Percentiles rank a stretch among this genome's conserved stretches.
phyloP scores from a whole-genome alignment of 2,888 invertebrate species.

The Andrena haemorrhoa region DNA sequence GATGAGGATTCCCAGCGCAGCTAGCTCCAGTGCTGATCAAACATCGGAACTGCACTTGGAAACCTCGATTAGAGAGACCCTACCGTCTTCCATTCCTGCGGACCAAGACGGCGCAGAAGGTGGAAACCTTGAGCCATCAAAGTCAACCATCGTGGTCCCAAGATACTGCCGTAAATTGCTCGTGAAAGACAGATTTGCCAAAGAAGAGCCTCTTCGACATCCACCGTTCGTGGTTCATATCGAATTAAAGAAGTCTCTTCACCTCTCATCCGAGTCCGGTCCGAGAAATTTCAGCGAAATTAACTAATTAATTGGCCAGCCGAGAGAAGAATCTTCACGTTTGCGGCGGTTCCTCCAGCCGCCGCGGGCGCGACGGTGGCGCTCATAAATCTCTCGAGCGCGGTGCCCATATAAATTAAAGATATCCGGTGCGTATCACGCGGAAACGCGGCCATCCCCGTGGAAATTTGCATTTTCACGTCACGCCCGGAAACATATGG shows the following conservation, averaged over 20 bases:
- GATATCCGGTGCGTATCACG: slow-evolving; percentile 58
- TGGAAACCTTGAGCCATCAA: neutral
- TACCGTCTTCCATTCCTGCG: neutral
- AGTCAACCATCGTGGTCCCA: neutral
- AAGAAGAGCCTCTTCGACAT: neutral
- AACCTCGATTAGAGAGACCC: too few relatives aligned
- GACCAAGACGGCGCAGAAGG: neutral
- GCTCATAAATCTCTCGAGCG: slow-evolving; percentile 44
- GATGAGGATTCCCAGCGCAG: neutral
- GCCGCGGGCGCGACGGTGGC: neutral
- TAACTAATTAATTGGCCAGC: slow-evolving; percentile 47
- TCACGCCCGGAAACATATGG: slow-evolving; percentile 37
- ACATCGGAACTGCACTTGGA: neutral
- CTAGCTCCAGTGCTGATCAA: slow-evolving; percentile 3
- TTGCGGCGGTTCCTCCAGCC: neutral
- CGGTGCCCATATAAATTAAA: slow-evolving; percentile 66
- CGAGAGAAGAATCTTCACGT: neutral
- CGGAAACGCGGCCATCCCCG: slow-evolving; percentile 19
- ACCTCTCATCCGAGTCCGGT: neutral
- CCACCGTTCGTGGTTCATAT: neutral
- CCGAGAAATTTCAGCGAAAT: neutral
- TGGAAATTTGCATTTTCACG: slow-evolving; percentile 61
- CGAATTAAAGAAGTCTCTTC: slow-evolving; percentile 1
- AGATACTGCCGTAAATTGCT: neutral
- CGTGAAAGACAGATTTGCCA: neutral